These are phyloP conservation scores for Rhinatrema bivittatum DNA, from an alignment of 2,797 vertebrate species.

Conservation along the genomic window DNA sequence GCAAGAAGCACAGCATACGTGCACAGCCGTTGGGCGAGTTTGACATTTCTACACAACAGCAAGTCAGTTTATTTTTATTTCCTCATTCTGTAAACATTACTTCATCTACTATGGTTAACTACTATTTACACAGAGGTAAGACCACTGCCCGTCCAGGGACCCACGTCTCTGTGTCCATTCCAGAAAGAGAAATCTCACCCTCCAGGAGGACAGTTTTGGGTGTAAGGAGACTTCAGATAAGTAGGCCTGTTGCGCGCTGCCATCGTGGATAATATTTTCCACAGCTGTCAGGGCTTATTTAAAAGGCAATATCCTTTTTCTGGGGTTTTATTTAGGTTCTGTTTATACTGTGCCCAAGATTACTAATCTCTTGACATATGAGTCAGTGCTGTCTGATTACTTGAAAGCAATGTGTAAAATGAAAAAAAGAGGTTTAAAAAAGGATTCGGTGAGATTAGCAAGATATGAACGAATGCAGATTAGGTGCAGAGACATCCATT, in stretches of 20 bases:
- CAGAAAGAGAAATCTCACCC: too few relatives aligned
- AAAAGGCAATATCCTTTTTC: conserved; percentile 62
- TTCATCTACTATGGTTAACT: conserved; percentile 51
- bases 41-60: conserved; percentile 52
- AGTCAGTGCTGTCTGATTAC: conserved; percentile 55
- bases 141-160: too few relatives aligned
- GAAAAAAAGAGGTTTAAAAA: too few relatives aligned
- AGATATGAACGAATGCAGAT: too few relatives aligned
- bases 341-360: conserved; percentile 56
- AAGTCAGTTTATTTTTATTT: conserved; percentile 54
- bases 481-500: too few relatives aligned
- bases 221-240: conserved; percentile 45
- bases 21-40: conserved; percentile 31
- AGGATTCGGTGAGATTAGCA: too few relatives aligned
- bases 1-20: conserved; percentile 43
- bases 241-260: conserved; percentile 42
- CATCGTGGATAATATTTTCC: conserved; percentile 57
- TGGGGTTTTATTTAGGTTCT: conserved; percentile 56
- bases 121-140: too few relatives aligned
- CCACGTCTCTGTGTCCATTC: too few relatives aligned
- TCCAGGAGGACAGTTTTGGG: too few relatives aligned
- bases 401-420: conserved; percentile 36
- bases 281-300: conserved; percentile 63
- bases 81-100: conserved; percentile 64
- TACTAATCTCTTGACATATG: conserved; percentile 54